phyloP scores from a whole-genome alignment of 1,140 invertebrate genomes.

The Pectinophora gossypiella region DNA sequence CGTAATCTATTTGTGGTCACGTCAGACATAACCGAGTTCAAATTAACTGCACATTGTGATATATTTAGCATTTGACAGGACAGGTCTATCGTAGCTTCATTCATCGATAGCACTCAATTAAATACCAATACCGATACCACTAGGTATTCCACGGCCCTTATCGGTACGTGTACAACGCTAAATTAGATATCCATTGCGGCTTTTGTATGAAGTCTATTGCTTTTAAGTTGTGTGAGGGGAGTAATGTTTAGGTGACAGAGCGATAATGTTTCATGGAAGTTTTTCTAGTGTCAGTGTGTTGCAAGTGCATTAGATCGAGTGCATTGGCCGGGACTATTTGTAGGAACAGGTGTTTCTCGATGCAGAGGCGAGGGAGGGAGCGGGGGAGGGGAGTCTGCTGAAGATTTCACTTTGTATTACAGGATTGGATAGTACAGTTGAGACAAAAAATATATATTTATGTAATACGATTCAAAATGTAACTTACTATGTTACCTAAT shows the following conservation, averaged over 20 bases:
- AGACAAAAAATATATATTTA: too few species aligned
- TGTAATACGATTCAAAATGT: too few species aligned
- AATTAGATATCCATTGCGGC: neutral
- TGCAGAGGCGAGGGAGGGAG: neutral
- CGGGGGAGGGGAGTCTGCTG: neutral
- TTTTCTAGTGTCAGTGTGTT: conserved; percentile 2
- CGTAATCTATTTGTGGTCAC: neutral
- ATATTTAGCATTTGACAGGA: neutral
- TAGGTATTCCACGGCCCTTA: neutral
- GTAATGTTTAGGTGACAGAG: conserved; percentile 2
- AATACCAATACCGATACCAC: conserved; percentile 28
- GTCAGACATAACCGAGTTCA: conserved; percentile 10
- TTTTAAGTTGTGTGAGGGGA: neutral
- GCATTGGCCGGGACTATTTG: conserved; percentile 32
- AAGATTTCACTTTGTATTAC: too few species aligned
- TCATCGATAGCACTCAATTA: conserved; percentile 36
- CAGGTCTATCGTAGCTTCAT: conserved; percentile 18
- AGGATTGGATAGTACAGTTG: too few species aligned
- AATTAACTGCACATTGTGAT: conserved; percentile 8
- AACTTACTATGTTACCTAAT: too few species aligned
- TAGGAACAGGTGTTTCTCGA: conserved; percentile 18
- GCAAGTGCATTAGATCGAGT: conserved; percentile 18
- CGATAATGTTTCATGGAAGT: neutral
- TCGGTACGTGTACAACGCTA: neutral
- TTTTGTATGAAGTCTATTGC: neutral